Base-by-base conservation (phyloP, 2,888 invertebrate genomes). In the Habroteleia sp. region DNA sequence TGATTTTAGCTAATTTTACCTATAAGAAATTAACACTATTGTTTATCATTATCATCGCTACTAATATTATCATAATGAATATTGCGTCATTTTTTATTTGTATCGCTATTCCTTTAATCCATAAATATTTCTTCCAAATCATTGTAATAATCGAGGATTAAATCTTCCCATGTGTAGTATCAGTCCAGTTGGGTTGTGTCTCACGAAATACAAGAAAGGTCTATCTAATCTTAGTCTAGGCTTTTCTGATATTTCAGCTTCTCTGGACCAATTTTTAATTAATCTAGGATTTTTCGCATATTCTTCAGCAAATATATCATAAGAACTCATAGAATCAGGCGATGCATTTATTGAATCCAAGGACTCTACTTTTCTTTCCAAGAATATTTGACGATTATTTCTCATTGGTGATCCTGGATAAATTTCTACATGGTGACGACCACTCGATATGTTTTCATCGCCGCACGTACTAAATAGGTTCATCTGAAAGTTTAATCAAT, bases 111-210 rank as follows among this genome's bases (percentile, higher is more conserved):
- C 25, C 20, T 68, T 74, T 62, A 48, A 35, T 50, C 56, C 29
- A 39, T 46, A 17, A 60, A 48, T 14, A 41, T 63, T 56, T 29
- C 33, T 11, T 35, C 42, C 42, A 48, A 29, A 44, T 77, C 71
- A 77, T 46, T 75, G 75, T 33, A 75, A 39, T 35, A 77, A 60
- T 68, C 76, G 92, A 33, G 95, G 96, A 89, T 95, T 96, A 89
- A 95, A 96, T 85, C 96, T 91, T 33, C 96, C 96, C 91, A 96
- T 95, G 86, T 95, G 95, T 50, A 97, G 90, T 82, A 97, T 94
- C 90, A 96, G 92, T 72, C 96, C 96, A n/a, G 96, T 94, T 0
- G 96, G 96, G 88, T 96, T 96, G 88, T 97, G 96, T 84, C 96
- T 91, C 7, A 96, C 95, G 81, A 96, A 94, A 88, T 95, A 97